These are phyloP conservation scores for Choristoneura rosaceana DNA, from an alignment of 2,888 invertebrate species.

Conservation along the genomic window DNA sequence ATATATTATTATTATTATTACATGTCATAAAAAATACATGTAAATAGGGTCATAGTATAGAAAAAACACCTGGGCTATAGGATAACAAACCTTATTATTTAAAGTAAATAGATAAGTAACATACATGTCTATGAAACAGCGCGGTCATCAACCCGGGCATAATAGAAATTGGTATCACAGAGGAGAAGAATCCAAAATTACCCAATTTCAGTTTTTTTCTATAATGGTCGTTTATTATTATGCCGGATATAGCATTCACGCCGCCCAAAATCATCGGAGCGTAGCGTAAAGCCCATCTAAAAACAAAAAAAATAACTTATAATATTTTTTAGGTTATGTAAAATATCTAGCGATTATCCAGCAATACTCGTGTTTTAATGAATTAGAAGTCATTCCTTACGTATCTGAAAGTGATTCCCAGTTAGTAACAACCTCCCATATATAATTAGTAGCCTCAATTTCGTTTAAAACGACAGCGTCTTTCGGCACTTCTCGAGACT, in stretches of 20 bases:
- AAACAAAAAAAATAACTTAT: not conserved
- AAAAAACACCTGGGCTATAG: no score
- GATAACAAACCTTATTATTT: not conserved
- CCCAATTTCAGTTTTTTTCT: constrained; percentile 87
- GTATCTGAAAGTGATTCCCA: constrained; percentile 87
- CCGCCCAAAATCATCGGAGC: constrained; percentile 81
- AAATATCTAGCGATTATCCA: constrained; percentile 12
- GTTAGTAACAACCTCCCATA: constrained; percentile 83
- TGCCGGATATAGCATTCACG: constrained; percentile 81
- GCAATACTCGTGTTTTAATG: constrained; percentile 18
- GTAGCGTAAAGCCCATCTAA: constrained; percentile 80
- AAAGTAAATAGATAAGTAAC: constrained; percentile 45
- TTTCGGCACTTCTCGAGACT: constrained; percentile 82
- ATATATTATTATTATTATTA: no score
- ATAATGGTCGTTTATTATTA: constrained; percentile 87
- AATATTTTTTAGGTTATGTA: constrained; percentile 23
- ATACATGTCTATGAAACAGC: constrained; percentile 86
- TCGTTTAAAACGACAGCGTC: constrained; percentile 86
- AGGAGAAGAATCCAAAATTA: constrained; percentile 84
- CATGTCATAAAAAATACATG: no score
- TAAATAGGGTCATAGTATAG: no score
- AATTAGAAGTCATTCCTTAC: constrained; percentile 72
- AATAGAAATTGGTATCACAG: constrained; percentile 86
- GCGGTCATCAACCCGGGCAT: constrained; percentile 85
- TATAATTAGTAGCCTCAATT: constrained; percentile 85